A percentile compares a stretch with the other conserved stretches of the same genome.
These are phyloP conservation scores for Podarcis cretensis DNA, from an alignment of 2,113 vertebrate genomes.

Conservation along the genomic window DNA sequence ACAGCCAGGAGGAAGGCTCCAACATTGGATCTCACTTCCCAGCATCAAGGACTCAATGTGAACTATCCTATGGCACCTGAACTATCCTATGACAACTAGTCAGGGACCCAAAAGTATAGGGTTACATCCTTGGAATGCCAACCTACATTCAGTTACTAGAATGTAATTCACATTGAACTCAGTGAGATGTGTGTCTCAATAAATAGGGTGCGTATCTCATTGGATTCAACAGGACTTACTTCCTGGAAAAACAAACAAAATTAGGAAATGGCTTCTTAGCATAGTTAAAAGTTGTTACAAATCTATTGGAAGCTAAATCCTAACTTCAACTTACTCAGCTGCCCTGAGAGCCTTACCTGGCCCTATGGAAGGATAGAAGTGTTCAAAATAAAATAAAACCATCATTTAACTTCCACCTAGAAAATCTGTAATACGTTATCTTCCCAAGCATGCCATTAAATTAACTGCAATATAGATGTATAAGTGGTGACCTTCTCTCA, in stretches of 20 bases:
- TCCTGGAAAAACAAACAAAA: not conserved
- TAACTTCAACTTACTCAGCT: not conserved
- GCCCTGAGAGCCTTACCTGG: not conserved
- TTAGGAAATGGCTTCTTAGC: not conserved
- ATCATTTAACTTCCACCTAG: not conserved
- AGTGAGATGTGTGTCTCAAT: not conserved
- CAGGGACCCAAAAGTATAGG: no score
- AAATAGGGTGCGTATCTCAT: no score
- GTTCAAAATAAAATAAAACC: not conserved
- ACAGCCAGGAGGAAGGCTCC: no score
- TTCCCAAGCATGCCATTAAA: not conserved
- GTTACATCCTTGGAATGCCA: not conserved
- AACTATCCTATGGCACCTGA: no score
- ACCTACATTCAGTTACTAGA: no score
- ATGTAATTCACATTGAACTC: not conserved
- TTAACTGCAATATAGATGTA: not conserved
- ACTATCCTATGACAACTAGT: no score
- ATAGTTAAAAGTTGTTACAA: not conserved
- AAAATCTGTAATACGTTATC: not conserved
- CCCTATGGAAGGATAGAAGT: not conserved
- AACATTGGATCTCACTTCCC: no score
- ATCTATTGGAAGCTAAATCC: not conserved
- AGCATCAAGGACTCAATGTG: no score
- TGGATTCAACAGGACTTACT: not conserved
- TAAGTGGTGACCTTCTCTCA: not conserved